Evolutionary conservation across 2,888 invertebrate genomes (phyloP).

Genomic region (Leucania comma): DNA sequence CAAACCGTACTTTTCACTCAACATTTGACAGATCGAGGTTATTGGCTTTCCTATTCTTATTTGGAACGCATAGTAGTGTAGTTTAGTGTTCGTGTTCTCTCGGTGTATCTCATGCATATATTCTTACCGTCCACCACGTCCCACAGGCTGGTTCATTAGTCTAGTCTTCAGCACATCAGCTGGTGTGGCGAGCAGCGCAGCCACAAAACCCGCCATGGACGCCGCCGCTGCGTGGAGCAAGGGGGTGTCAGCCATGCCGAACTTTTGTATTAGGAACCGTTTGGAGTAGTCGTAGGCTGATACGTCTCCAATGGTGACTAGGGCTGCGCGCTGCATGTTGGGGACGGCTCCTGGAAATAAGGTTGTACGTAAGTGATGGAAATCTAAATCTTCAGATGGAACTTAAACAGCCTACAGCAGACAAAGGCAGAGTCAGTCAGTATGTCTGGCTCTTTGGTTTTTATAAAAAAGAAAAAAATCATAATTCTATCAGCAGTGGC

Average conservation of each 20-base stretch:
- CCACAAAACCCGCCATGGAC: slow-evolving; percentile 95
- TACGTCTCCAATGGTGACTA: slow-evolving; percentile 95
- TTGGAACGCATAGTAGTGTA: too few species aligned
- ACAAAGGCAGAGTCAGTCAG: too few species aligned
- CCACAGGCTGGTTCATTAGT: slow-evolving; percentile 97
- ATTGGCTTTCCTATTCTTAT: too few species aligned
- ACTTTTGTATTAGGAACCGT: slow-evolving; percentile 93
- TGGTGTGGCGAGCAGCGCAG: slow-evolving; percentile 97
- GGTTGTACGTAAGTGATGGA: not conserved
- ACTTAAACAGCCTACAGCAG: too few species aligned
- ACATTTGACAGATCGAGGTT: too few species aligned
- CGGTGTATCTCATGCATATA: too few species aligned
- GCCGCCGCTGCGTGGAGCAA: slow-evolving; percentile 95
- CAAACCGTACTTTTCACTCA: too few species aligned
- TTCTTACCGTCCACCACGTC: slow-evolving; percentile 93
- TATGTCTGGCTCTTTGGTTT: too few species aligned
- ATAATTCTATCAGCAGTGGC: too few species aligned
- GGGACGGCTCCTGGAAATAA: slow-evolving; percentile 94
- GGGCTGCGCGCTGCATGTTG: slow-evolving; percentile 95
- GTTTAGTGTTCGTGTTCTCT: too few species aligned
- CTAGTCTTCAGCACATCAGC: slow-evolving; percentile 98
- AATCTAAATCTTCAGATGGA: too few species aligned
- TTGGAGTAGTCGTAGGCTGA: slow-evolving; percentile 97
- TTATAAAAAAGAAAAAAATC: too few species aligned
- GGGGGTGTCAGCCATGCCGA: slow-evolving; percentile 94